Evolutionary conservation across 2,113 vertebrate species (phyloP).

Genomic region (Hassar affinis): DNA sequence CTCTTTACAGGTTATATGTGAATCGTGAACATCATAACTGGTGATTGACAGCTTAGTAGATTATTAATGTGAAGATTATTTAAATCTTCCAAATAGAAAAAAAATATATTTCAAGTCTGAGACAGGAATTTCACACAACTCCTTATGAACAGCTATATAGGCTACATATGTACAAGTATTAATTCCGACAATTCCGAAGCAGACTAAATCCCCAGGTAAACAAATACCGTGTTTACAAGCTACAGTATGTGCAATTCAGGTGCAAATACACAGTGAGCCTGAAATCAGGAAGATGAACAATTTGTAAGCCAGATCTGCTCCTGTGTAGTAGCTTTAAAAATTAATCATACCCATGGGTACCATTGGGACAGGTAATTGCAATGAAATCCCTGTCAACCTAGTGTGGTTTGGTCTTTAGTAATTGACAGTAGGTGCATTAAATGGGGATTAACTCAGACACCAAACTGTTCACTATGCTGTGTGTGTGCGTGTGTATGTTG

Average conservation of each 20-base stretch:
- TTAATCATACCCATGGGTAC: slow-evolving; percentile 21
- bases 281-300: background rate
- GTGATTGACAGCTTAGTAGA: background rate
- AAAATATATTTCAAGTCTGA: background rate
- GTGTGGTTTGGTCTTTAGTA: slow-evolving; percentile 31
- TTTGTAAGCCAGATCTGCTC: background rate
- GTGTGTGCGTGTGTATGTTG: background rate
- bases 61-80: background rate
- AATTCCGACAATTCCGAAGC: background rate
- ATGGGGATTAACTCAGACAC: slow-evolving; percentile 40
- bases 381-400: slow-evolving; percentile 32
- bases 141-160: background rate
- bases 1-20: background rate
- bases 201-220: background rate
- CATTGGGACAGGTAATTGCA: slow-evolving; percentile 26
- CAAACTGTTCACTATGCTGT: slow-evolving; percentile 29
- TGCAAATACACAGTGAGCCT: background rate
- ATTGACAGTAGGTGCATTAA: slow-evolving; percentile 33
- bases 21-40: background rate
- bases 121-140: background rate
- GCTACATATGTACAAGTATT: background rate
- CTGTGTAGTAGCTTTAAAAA: slow-evolving; percentile 15
- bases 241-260: background rate
- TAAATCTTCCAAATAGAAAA: background rate
- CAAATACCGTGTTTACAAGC: background rate